Base-by-base conservation (phyloP, 2,113 vertebrate genomes). In the Miniopterus natalensis region DNA sequence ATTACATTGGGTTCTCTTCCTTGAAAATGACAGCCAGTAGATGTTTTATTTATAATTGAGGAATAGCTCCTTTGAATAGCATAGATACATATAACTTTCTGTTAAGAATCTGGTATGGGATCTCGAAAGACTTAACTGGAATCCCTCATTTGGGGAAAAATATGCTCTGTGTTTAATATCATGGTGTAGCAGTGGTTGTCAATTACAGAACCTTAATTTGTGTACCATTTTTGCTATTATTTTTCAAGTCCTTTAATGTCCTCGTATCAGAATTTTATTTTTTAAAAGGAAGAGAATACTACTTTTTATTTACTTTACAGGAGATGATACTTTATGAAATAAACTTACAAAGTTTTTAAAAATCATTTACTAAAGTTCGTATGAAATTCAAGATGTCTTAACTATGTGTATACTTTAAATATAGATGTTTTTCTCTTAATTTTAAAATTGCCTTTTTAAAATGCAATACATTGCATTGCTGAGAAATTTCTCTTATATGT, bases 171-270 rank as follows among this genome's bases (percentile, higher is more conserved):
- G 31, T 93, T 94, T 80, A 90, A 70, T 84, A 84, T 63, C 31
- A 49, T 25, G 49, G 20, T 57, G 53, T 55, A 80, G 25, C 40
- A 20, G 11, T 81, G 13, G 53, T 92, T 73, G 79, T 45, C 65
- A 89, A 45, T 90, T 92, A 57, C 12, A 92, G 40, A 90, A 84
- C 80, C 21, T 66, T 65, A 87, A 49, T 59, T 86, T 11, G 5
- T 84, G 13, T 71, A 49, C 36, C 36, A 36, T 81, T 88, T 94
- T 89, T 94, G 42, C 53, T 88, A 3, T 80, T 93, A 53, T 84
- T 87, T 92, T 95, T 93, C 55, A 89, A 88, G 42, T 86, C 31
- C 36, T 42, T 96, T 80, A 57, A 65, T 94, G 27, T 95, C 31
- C 40, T 92, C 45, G 68, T 88, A 70, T 93, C 14, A 59, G 23